Evolutionary conservation across 2,888 invertebrate species (phyloP).

Genomic region (Athetis lepigone): DNA sequence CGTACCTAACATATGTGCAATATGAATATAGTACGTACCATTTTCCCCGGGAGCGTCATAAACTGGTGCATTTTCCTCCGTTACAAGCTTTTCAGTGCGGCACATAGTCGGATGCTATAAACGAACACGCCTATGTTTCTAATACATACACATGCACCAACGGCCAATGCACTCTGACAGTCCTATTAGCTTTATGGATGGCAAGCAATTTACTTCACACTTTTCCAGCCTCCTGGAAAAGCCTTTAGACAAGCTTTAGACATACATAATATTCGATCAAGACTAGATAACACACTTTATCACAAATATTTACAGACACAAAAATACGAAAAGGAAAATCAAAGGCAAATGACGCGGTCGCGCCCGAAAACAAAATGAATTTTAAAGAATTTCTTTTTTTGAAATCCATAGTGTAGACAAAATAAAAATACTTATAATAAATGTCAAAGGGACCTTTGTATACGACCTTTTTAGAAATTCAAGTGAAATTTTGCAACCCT

Average conservation of each 20-base stretch:
- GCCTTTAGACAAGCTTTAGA: too few relatives aligned
- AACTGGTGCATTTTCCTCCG: slow-evolving; percentile 50
- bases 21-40: slow-evolving; percentile 41
- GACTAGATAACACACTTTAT: slow-evolving; percentile 33
- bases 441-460: slow-evolving; percentile 52
- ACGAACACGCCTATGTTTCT: slow-evolving; percentile 50
- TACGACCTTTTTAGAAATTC: slow-evolving; percentile 44
- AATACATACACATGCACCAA: slow-evolving; percentile 55
- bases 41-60: slow-evolving; percentile 33
- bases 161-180: slow-evolving; percentile 55
- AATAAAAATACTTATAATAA: slow-evolving; percentile 39
- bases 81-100: slow-evolving; percentile 42
- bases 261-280: slow-evolving; percentile 28
- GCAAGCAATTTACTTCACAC: slow-evolving; percentile 32
- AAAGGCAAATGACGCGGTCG: too few relatives aligned
- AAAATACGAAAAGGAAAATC: slow-evolving; percentile 29
- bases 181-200: slow-evolving; percentile 53
- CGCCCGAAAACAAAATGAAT: slow-evolving; percentile 38
- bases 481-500: slow-evolving; percentile 21
- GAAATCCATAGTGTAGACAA: slow-evolving; percentile 17
- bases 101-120: slow-evolving; percentile 67
- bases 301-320: slow-evolving; percentile 22
- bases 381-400: slow-evolving; percentile 51
- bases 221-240: slow-evolving; percentile 25
- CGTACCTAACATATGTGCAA: slow-evolving; percentile 5